Evolutionary conservation across 2,888 invertebrate genomes (phyloP).

Genomic region (Torymus aiolomorphi): DNA sequence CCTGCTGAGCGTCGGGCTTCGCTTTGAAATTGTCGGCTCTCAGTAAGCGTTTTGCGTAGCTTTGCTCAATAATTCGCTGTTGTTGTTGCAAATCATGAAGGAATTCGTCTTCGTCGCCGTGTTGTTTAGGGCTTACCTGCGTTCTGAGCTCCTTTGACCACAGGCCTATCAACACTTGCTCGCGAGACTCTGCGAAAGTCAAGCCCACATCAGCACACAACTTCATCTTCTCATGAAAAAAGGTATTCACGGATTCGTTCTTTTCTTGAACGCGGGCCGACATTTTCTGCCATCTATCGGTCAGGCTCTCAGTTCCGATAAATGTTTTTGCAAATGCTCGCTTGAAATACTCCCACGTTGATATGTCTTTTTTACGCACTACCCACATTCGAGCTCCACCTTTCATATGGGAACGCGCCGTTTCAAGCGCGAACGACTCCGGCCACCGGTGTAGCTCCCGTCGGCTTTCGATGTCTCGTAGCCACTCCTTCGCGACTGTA

Average conservation of each 20-base stretch:
- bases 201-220: too few species aligned
- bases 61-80: not conserved
- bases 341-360: not conserved
- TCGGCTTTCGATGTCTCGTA: not conserved
- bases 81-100: conserved; percentile 1
- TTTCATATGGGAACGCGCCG: not conserved
- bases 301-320: not conserved
- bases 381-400: not conserved
- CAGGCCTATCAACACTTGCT: conserved; percentile 12
- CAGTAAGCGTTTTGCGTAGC: not conserved
- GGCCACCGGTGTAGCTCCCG: conserved; percentile 11
- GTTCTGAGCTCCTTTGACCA: not conserved
- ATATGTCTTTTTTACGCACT: not conserved
- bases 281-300: not conserved
- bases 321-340: not conserved
- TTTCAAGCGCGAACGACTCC: too few species aligned
- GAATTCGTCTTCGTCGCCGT: conserved; percentile 1
- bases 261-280: not conserved
- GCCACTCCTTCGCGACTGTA: not conserved
- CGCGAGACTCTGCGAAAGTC: not conserved
- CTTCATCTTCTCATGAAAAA: conserved; percentile 6
- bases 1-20: too few species aligned
- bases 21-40: too few species aligned
- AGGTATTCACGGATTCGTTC: conserved; percentile 1
- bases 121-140: not conserved